Conservation (phyloP, 2,797 vertebrate species). For the Mus spretus region DNA sequence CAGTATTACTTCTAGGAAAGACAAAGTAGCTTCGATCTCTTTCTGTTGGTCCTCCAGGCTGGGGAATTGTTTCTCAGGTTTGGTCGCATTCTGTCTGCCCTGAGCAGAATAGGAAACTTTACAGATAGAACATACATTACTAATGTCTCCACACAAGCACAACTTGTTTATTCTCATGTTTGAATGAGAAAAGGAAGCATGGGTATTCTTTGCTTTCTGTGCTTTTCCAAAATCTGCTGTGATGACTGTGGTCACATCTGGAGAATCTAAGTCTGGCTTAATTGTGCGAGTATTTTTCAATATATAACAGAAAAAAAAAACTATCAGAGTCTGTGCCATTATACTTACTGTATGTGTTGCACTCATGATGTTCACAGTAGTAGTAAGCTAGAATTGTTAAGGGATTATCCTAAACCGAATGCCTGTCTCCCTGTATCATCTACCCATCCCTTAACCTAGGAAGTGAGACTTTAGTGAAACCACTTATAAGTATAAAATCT, state of each 20-base stretch:
- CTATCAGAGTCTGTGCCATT: not conserved
- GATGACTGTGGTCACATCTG: not conserved
- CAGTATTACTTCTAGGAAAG: not conserved
- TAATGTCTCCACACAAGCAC: not conserved
- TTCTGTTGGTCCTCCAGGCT: conserved; percentile 30
- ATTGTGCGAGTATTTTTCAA: not conserved
- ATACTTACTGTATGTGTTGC: not conserved
- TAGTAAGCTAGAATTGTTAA: conserved; percentile 20
- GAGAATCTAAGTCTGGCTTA: not conserved
- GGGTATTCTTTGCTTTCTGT: not conserved
- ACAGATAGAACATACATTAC: conserved; percentile 29
- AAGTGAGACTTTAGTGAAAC: not conserved
- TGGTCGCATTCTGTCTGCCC: conserved; percentile 16
- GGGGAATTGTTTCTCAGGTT: not conserved
- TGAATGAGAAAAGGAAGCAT: not conserved
- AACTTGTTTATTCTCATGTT: not conserved
- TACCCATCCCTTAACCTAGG: not conserved
- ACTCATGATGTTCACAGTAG: not conserved
- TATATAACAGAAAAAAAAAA: not conserved
- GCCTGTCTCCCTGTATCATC: not conserved
- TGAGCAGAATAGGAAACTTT: conserved; percentile 37
- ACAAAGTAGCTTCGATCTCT: not conserved
- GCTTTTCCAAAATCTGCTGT: not conserved
- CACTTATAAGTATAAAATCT: not conserved
- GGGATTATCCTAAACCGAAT: not conserved